phyloP scores from a whole-genome alignment of 2,113 vertebrate species.

The Donacobius atricapilla region DNA sequence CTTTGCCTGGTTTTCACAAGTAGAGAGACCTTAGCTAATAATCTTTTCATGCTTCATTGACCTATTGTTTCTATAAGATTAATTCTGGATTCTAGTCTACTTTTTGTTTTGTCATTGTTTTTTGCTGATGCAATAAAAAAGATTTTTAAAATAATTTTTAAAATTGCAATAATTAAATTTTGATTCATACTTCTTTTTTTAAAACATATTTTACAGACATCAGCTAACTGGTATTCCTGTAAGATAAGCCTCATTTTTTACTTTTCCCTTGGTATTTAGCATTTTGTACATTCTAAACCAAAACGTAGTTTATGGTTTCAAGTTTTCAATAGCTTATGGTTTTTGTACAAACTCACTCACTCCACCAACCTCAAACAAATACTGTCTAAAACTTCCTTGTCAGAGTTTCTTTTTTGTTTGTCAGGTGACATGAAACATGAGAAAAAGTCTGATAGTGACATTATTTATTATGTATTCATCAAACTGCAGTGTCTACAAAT shows the following conservation, averaged over 20 bases:
- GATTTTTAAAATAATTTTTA: neutral
- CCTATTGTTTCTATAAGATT: neutral
- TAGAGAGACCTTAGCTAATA: neutral
- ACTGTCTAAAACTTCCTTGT: neutral
- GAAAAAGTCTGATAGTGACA: neutral
- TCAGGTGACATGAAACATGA: neutral
- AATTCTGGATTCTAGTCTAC: neutral
- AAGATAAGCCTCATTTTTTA: neutral
- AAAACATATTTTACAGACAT: neutral
- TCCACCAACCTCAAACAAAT: neutral
- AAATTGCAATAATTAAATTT: neutral
- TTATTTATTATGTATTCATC: neutral
- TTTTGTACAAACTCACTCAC: neutral
- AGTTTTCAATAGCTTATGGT: neutral
- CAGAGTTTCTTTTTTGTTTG: neutral
- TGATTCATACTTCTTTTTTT: neutral
- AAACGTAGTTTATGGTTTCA: neutral
- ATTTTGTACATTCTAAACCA: neutral
- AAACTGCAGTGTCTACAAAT: neutral
- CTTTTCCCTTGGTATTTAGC: neutral
- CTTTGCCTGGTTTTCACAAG: neutral
- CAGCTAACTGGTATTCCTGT: neutral
- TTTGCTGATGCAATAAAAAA: neutral
- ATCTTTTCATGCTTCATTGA: neutral
- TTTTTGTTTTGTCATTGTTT: neutral